Conservation (phyloP, 2,113 vertebrate genomes). For the Pluvialis apricaria region DNA sequence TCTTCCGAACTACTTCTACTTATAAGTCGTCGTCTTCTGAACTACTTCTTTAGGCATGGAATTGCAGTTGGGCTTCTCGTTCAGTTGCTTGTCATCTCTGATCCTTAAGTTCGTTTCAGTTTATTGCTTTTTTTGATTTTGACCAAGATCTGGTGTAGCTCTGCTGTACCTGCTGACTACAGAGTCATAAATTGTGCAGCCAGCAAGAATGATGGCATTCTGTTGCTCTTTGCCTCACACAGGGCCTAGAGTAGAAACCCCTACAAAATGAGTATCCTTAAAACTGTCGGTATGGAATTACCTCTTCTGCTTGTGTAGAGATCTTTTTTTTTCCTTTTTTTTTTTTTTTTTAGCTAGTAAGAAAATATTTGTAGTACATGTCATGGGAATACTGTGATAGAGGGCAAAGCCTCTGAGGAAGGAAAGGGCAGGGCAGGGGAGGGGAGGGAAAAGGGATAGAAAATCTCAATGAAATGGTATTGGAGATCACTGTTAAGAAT, state of each 20-base stretch:
- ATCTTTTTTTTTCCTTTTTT: neutral
- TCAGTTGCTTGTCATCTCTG: neutral
- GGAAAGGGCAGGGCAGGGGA: neutral
- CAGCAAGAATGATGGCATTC: neutral
- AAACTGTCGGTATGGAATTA: neutral
- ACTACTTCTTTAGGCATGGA: neutral
- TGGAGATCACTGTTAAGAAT: neutral
- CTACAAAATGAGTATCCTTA: neutral
- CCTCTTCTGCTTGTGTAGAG: neutral
- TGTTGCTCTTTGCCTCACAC: neutral
- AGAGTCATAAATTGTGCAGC: neutral
- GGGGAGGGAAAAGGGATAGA: neutral
- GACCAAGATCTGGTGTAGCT: neutral
- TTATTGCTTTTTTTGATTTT: neutral
- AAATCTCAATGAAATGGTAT: neutral
- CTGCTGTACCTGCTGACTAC: neutral
- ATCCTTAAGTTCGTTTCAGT: neutral
- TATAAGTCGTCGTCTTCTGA: neutral
- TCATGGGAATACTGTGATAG: neutral
- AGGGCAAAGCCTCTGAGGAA: conserved; percentile 7
- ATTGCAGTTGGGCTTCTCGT: neutral
- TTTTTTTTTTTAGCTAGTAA: neutral
- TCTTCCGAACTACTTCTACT: too few species aligned
- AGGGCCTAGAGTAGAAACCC: neutral
- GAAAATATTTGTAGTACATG: neutral